Base-by-base conservation (phyloP, 2,888 invertebrate genomes). In the Cheilosia vulpina region DNA sequence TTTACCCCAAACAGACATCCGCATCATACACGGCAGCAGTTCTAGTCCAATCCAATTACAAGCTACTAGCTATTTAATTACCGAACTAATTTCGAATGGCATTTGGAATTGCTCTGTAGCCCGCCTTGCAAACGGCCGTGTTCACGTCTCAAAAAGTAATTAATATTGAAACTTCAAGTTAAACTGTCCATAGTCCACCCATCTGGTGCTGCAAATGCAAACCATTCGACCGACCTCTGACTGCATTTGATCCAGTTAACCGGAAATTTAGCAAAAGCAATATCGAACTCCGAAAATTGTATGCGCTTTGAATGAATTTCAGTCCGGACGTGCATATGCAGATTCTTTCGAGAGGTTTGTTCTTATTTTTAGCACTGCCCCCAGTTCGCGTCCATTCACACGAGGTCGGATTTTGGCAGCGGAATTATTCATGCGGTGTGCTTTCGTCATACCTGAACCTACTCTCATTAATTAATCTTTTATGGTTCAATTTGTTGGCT, bases 391-490 rank as follows among this genome's bases (percentile, higher is more conserved):
- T 11, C 34, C 11, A 11, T 34, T 11, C 52, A 21, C 69, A 62
- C 72, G 66, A 69, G 45, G 66, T 11, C 77, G 60, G 53, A 72
- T 72, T 77, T 57, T 72, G 52, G 50, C 66, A 68, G 41, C 60
- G 55, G 68, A 83, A 77, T 68, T 78, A 83, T 78, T 83, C 72
- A 83, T 72, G 43, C 45, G 41, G 34, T 68, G 41, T 72, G 2
- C 52, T 17, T n/a, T 24, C 15, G 52, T 21, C 50, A 21, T 9
- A 0, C 52, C 5, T 0, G 2, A 1, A 3, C 9, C 47, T 78
- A 73, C 78, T 83, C 45, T 78, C 63, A 43, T 60, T 83, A 83
- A 78, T 83, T 83, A 78, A 78, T 83, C 65, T 78, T 78, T 83
- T 58, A 83, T 83, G 72, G 69, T 63, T 52, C 52, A 65, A 9